These are phyloP conservation scores for Timema podura DNA, from an alignment of 2,888 invertebrate genomes.

Conservation along the genomic window DNA sequence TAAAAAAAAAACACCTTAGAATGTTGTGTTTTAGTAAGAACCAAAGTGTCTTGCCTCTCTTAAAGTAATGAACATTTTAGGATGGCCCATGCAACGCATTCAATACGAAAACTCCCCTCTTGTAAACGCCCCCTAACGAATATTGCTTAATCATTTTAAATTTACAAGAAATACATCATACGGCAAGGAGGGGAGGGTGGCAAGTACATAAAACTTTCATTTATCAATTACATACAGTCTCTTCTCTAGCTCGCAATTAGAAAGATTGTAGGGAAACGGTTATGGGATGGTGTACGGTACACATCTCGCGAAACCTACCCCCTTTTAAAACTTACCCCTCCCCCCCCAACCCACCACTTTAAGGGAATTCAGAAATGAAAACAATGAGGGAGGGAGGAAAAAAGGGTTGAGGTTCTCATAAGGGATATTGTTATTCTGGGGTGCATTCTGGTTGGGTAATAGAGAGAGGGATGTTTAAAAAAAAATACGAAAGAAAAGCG, in stretches of 20 bases:
- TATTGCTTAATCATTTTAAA: too few species aligned
- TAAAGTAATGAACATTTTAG: too few species aligned
- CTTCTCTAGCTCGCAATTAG: slow-evolving; percentile 6
- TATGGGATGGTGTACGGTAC: neutral
- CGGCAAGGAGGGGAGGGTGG: neutral
- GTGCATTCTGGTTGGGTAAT: slow-evolving; percentile 18
- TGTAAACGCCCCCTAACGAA: too few species aligned
- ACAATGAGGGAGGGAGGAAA: slow-evolving; percentile 14
- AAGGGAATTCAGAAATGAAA: slow-evolving; percentile 14
- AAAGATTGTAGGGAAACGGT: neutral
- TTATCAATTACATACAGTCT: slow-evolving; percentile 13
- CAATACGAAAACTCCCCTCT: too few species aligned
- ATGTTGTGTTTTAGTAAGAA: too few species aligned
- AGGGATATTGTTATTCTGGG: slow-evolving; percentile 27
- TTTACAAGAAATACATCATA: too few species aligned
- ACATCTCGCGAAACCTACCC: too few species aligned
- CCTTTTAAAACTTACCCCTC: too few species aligned
- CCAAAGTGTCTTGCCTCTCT: too few species aligned
- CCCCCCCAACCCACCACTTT: neutral
- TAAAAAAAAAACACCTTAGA: too few species aligned
- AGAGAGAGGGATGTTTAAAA: slow-evolving; percentile 20
- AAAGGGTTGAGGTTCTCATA: slow-evolving; percentile 17
- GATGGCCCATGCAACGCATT: too few species aligned
- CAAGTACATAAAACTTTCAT: slow-evolving; percentile 13
- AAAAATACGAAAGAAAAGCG: slow-evolving; percentile 20